Evolutionary conservation across 2,113 vertebrate species (phyloP).

Genomic region (Scytalopus superciliaris): DNA sequence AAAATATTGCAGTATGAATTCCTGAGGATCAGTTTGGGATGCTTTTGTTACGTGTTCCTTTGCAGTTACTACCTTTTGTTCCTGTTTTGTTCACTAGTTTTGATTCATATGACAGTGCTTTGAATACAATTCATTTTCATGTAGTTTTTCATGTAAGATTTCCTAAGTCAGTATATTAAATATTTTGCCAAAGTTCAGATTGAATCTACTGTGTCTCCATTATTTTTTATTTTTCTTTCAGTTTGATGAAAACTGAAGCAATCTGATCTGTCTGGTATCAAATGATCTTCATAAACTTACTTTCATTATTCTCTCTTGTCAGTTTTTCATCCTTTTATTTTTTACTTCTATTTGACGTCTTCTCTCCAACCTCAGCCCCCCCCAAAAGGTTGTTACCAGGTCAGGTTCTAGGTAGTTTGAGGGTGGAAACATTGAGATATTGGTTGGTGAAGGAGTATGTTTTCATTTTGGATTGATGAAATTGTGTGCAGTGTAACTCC

Average conservation of each 20-base stretch:
- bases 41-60: neutral
- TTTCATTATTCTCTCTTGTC: conserved; percentile 9
- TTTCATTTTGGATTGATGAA: neutral
- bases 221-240: neutral
- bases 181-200: conserved; percentile 28
- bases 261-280: neutral
- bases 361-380: rapidly evolving
- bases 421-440: neutral
- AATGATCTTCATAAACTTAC: conserved; percentile 8
- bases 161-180: conserved; percentile 35
- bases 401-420: neutral
- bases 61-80: neutral
- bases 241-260: conserved; percentile 14
- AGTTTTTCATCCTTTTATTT: neutral
- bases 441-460: neutral
- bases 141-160: neutral
- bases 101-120: neutral
- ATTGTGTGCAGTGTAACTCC: rapidly evolving
- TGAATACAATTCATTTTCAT: neutral
- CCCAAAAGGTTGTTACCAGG: neutral
- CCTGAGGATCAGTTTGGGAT: neutral
- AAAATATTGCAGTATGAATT: neutral
- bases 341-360: neutral
- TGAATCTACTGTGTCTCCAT: neutral
- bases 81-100: neutral